These are phyloP conservation scores for Rattus norvegicus DNA, from an alignment of 2,113 vertebrate genomes.

Conservation along the genomic window DNA sequence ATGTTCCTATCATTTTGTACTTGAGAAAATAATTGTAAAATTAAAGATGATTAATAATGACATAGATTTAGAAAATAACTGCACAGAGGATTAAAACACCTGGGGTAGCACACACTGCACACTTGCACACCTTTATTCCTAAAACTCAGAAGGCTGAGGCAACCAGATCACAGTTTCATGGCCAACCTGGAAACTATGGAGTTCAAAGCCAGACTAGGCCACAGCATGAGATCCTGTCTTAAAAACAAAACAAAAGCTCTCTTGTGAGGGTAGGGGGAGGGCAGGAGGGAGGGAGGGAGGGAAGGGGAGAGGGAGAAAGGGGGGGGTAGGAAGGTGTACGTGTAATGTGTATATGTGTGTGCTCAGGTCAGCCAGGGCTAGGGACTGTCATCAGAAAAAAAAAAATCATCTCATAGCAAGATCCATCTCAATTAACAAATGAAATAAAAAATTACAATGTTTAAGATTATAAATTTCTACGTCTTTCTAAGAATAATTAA, in stretches of 20 bases:
- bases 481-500: conserved; percentile 20
- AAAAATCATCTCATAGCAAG: not conserved
- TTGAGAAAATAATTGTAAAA: conserved; percentile 27
- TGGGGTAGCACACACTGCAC: not conserved
- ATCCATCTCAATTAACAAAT: not conserved
- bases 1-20: not conserved
- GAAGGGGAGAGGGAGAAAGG: no score
- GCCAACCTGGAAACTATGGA: not conserved
- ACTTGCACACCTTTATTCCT: not conserved
- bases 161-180: not conserved
- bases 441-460: not conserved
- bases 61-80: conserved; percentile 6
- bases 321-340: no score
- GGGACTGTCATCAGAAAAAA: not conserved
- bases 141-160: not conserved
- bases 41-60: conserved; percentile 9
- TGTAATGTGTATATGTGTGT: not conserved
- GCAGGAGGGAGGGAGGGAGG: no score
- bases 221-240: not conserved
- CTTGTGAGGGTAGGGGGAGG: no score
- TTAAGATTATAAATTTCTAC: not conserved
- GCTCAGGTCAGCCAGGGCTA: not conserved
- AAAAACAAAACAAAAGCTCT: not conserved
- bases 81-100: not conserved
- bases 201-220: not conserved